Evolutionary conservation across 2,113 vertebrate species (phyloP).

Genomic region (Alethe diademata): DNA sequence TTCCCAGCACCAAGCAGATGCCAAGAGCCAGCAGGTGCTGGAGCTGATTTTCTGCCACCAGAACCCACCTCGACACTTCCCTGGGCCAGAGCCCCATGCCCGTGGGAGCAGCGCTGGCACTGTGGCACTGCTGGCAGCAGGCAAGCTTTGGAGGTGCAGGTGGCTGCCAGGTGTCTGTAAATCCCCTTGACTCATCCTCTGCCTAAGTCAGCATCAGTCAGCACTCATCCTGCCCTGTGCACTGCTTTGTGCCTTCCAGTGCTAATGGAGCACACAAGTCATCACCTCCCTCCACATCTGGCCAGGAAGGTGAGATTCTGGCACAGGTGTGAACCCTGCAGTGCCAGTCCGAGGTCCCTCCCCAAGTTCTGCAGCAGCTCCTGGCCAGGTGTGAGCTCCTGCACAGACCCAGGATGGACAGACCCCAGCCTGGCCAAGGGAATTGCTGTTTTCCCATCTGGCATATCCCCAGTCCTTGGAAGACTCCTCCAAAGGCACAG

Average conservation of each 20-base stretch:
- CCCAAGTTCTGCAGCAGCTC: not conserved
- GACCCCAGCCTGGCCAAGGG: not conserved
- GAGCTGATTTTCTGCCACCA: not conserved
- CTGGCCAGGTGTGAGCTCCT: not conserved
- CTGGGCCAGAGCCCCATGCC: not conserved
- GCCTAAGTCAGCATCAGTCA: not conserved
- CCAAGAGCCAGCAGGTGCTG: not conserved
- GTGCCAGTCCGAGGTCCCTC: not conserved
- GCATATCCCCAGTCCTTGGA: not conserved
- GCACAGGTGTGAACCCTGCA: accelerated
- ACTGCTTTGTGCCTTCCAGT: not conserved
- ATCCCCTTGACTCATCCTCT: not conserved
- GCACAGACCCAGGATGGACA: accelerated
- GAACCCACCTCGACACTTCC: not conserved
- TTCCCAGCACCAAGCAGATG: not conserved
- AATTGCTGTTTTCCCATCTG: not conserved
- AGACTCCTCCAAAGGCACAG: not conserved
- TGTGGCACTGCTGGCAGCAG: not conserved
- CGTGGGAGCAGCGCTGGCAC: not conserved
- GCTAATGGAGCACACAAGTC: not conserved
- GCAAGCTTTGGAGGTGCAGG: not conserved
- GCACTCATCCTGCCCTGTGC: not conserved
- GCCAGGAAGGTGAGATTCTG: accelerated
- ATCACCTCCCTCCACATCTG: not conserved
- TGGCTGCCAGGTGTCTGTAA: not conserved